Evolutionary conservation across 2,797 vertebrate species (phyloP), one percentile per base, ranked within the genome.

Genomic region (Apodemus agrarius): DNA sequence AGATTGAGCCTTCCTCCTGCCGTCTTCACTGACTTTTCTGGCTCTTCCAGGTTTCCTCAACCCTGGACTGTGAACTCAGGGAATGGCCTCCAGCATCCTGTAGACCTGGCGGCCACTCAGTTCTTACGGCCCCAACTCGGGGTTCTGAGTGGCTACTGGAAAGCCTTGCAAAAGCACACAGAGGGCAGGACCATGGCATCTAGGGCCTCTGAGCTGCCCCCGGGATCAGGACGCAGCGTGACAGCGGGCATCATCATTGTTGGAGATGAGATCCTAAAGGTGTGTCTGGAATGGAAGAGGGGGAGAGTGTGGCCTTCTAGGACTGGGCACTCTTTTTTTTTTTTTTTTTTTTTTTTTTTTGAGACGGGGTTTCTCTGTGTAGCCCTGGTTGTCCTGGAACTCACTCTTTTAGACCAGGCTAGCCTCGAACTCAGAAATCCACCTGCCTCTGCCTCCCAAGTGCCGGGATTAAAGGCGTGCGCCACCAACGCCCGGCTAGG

Each of bases 211-310:
- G 63, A 88, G 22, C 76, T 89, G 24, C 1, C 52, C 65, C 98
- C 97, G 1, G 95, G 97, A 31, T 98, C 97, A 1, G 95, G 96
- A 26, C 97, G 98, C 19, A 69, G 95, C 21, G 98, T 98, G 96
- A 99, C 99, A 3, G 99, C 99, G 1, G 99, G 99, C 74, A 99
- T 99, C 97, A 99, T 99, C 98, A 98, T 99, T 94, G 99, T 99
- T 49, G 99, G 99, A 85, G 99, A 99, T 95, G 99, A 99, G 98
- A 99, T 99, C 96, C 99, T 99, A 61, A 99, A 99, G 99, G 99
- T 99, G 96, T 92, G 98, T 87, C 49, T 89, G 87, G 90, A 91
- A 78, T 65, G 0, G 72, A 46, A 46, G 59, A 17, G 52, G 69
- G 90, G 80, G 52, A 4, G 76, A 91, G 84, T 3, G 29, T 2